Evolutionary conservation across 1,140 invertebrate genomes (phyloP).

Genomic region (Formica selysi): DNA sequence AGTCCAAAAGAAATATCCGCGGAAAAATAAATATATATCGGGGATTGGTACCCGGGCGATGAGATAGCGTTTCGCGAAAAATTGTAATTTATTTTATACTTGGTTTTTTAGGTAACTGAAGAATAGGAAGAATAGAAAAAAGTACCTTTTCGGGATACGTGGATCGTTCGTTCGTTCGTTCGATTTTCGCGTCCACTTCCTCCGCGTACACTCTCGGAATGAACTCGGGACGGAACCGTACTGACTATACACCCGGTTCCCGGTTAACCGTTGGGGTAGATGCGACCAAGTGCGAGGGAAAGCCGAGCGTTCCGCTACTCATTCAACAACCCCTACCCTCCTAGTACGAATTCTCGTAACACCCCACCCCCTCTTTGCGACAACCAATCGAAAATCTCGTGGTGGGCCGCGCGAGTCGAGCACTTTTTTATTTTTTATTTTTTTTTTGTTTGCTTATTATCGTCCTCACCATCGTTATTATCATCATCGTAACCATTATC

Average conservation of each 20-base stretch:
- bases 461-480: neutral
- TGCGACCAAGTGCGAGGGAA: slow-evolving; percentile 77
- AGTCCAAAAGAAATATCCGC: neutral
- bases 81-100: neutral
- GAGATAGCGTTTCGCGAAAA: neutral
- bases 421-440: neutral
- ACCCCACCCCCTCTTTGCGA: slow-evolving; percentile 61
- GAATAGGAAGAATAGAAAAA: neutral
- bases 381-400: slow-evolving; percentile 66
- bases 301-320: slow-evolving; percentile 75
- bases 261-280: slow-evolving; percentile 71
- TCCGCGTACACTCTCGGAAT: slow-evolving; percentile 22
- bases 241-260: slow-evolving; percentile 40
- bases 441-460: slow-evolving; percentile 12
- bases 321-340: slow-evolving; percentile 82
- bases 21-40: neutral
- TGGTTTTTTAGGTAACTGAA: neutral
- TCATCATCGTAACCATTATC: slow-evolving; percentile 21
- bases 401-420: neutral
- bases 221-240: slow-evolving; percentile 20
- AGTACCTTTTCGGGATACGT: slow-evolving; percentile 43
- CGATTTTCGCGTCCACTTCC: slow-evolving; percentile 28
- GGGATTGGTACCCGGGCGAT: neutral
- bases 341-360: slow-evolving; percentile 57
- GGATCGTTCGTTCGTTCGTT: slow-evolving; percentile 69